Evolutionary conservation across 2,113 vertebrate species (phyloP), one percentile per base, ranked within the genome.

Genomic region (Papio anubis): DNA sequence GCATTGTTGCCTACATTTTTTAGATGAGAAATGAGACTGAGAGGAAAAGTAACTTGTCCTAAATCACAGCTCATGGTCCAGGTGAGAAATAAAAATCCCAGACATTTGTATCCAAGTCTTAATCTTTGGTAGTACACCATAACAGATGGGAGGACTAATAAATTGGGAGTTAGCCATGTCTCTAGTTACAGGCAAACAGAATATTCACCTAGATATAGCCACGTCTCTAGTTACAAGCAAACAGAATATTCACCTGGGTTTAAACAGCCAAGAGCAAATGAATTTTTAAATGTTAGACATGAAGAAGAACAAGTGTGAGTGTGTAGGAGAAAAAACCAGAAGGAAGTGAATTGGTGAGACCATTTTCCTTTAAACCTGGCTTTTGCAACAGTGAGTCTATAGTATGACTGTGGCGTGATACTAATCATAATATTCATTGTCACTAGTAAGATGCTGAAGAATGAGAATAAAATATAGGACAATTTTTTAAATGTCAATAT

Each of bases 371-470:
- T 50, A 50, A 50, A 52, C 23, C 20, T 55, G 57, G 55, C 20
- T 88, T n/a, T 68, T 35, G 4, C 6, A 25, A 2, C 48, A 90
- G 2, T 12, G 23, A 81, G 23, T 59, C 43, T 80, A 5, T 59
- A 75, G 32, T 21, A n/a, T 40, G 52, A 88, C 32, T 61, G 27
- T 40, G 70, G 25, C 81, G 55, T 81, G 73, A 55, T 38, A 45
- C 38, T 81, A 61, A 86, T 80, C 72, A 50, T 16, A 88, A n/a
- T 78, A 70, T 66, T 86, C 52, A 66, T 68, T 88, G 48, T 82
- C 32, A n/a, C 27, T 17, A 81, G 57, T 20, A 91, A 97, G 91
- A 94, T 64, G 3, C 64, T 76, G 70, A 93, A 72, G 61, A 94
- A 70, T 59, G 1, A 93, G 5, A 81, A 81, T 81, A 94, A 93